Evolutionary conservation across 2,888 invertebrate genomes (phyloP).

Genomic region (Psylliodes chrysocephalus): DNA sequence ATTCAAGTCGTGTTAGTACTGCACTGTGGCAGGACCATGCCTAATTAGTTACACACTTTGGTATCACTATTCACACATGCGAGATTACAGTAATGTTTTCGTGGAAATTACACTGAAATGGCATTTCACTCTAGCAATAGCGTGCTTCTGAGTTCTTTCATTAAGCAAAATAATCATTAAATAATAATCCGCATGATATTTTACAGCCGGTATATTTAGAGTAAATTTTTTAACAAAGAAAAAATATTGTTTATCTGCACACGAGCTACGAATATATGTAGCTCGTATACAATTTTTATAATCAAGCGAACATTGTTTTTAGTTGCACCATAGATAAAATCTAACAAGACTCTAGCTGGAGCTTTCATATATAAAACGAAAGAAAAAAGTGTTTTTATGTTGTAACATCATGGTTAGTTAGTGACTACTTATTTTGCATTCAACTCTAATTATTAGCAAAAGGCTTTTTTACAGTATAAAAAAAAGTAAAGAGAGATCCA

Average conservation of each 20-base stretch:
- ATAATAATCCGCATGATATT: conserved; percentile 24
- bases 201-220: conserved; percentile 16
- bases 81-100: conserved; percentile 38
- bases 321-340: background rate
- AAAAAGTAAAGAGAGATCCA: too few relatives aligned
- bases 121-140: conserved; percentile 23
- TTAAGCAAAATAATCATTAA: conserved; percentile 19
- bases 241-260: conserved; percentile 1
- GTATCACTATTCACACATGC: conserved; percentile 41
- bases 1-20: background rate
- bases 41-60: conserved; percentile 38
- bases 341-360: too few relatives aligned
- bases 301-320: background rate
- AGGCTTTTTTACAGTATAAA: too few relatives aligned
- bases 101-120: conserved; percentile 33
- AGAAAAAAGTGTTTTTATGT: too few relatives aligned
- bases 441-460: too few relatives aligned
- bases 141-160: conserved; percentile 23
- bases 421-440: too few relatives aligned
- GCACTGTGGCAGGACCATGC: conserved; percentile 4
- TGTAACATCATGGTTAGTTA: too few relatives aligned
- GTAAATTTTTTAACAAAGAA: conserved; percentile 11
- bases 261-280: background rate
- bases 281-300: background rate
- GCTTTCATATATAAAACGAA: too few relatives aligned